Base-by-base conservation (phyloP, 2,113 vertebrate genomes). In the Hydrolagus affinis region DNA sequence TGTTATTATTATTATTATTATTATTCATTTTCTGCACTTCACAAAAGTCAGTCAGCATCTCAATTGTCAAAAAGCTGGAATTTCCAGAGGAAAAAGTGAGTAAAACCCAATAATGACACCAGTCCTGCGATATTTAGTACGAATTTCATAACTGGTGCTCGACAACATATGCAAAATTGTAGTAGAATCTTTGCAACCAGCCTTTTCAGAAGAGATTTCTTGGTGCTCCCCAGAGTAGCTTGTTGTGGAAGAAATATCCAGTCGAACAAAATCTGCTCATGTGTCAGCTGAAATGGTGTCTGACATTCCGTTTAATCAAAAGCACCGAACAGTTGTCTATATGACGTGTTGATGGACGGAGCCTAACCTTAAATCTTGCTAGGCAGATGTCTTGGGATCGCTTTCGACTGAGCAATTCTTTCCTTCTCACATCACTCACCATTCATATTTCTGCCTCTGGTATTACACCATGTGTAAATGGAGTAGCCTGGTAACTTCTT, bases 371-470 rank as follows among this genome's bases (percentile, higher is more conserved):
- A 11, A 56, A 44, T 74, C 30, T 60, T 44, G 12, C 23, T n/a
- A 77, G 75, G 14, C 56, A 57, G 32, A 60, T n/a, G n/a, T n/a
- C 57, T 77, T 77, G n/a, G 75, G 56, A 59, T 77, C 60, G 44
- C 21, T 77, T 60, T 77, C 19, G n/a, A 44, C n/a, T 23, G 56
- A 60, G n/a, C 32, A 15, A 44, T 56, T 56, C 71, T 72, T 72
- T 72, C 28, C 25, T 72, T 72, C 44, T 76, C 73, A 76, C 19
- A 76, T 76, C 73, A 76, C 32, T 19, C 15, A 3, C 75, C 75
- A 77, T 77, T 77, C 56, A 77, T 59, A 77, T 77, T 23, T 77
- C 56, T 77, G 56, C 23, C 56, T 23, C 75, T 77, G 75, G 8
- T 77, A n/a, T 77, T 12, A 56, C 19, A 56, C 30, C 32, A 44